Evolutionary conservation across 2,797 vertebrate species (phyloP).

Genomic region (Ataeniobius toweri): DNA sequence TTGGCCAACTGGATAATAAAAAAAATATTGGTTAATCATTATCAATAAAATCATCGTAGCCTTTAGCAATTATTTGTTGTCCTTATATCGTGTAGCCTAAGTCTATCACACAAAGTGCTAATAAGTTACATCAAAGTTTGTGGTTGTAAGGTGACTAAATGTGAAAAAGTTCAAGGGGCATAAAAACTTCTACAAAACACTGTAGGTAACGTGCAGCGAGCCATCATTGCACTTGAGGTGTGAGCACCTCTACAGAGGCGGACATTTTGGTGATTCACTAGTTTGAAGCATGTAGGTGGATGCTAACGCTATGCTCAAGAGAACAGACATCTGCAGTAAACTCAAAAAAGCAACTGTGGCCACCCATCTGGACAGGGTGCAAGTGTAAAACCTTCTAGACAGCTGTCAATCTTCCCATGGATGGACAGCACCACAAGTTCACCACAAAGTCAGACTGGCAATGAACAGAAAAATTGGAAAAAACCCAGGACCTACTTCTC

Average conservation of each 20-base stretch:
- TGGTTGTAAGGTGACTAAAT: neutral
- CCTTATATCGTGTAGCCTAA: neutral
- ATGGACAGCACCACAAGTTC: conserved; percentile 4
- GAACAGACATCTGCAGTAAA: conserved; percentile 4
- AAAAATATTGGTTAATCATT: neutral
- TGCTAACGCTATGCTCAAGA: neutral
- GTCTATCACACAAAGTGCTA: neutral
- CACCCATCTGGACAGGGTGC: neutral
- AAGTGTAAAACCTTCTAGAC: neutral
- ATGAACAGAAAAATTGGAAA: neutral
- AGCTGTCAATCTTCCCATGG: neutral
- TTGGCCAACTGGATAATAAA: neutral
- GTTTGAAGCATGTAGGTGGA: conserved; percentile 4
- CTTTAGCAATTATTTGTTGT: neutral
- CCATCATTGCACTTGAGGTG: neutral
- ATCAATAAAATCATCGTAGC: neutral
- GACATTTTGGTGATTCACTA: neutral
- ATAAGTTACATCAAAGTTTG: neutral
- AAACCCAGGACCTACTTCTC: neutral
- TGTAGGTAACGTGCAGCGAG: neutral
- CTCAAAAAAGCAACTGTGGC: conserved; percentile 2
- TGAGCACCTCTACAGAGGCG: neutral
- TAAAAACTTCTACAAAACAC: neutral
- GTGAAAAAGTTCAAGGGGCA: neutral
- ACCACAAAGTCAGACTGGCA: conserved; percentile 3